These are phyloP conservation scores for Cancer borealis DNA, from an alignment of 2,888 invertebrate species.

Conservation along the genomic window DNA sequence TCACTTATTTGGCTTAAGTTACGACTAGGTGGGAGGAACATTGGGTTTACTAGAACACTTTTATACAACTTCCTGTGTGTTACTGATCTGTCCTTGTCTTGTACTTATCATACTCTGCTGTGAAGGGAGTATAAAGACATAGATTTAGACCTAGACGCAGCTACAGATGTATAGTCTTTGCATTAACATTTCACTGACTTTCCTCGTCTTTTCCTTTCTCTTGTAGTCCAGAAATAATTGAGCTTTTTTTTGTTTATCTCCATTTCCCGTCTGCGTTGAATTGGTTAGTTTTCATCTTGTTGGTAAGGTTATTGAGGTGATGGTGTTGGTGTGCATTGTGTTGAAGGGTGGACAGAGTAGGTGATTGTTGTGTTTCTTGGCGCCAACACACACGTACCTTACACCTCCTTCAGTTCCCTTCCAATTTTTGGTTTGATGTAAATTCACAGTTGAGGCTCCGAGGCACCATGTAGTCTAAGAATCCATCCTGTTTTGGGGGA, in stretches of 20 bases:
- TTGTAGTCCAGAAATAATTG: not conserved
- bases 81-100: not conserved
- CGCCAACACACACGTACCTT: no score
- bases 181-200: no score
- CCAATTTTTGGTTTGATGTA: not conserved
- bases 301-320: no score
- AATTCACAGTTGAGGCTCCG: constrained; percentile 70
- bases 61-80: not conserved
- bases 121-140: not conserved
- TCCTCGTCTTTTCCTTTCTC: no score
- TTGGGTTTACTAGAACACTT: not conserved
- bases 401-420: not conserved
- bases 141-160: no score
- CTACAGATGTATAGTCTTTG: no score
- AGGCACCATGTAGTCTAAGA: constrained; percentile 67
- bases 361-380: no score
- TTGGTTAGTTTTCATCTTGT: not conserved
- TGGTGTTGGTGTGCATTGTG: no score
- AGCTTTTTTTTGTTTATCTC: not conserved
- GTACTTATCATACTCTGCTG: not conserved
- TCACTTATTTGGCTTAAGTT: not conserved
- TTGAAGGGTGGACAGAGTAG: no score
- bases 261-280: no score
- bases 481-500: constrained; percentile 65
- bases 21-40: not conserved